Evolutionary conservation across 2,888 invertebrate genomes (phyloP).

Genomic region (Agapetus fuscipes): DNA sequence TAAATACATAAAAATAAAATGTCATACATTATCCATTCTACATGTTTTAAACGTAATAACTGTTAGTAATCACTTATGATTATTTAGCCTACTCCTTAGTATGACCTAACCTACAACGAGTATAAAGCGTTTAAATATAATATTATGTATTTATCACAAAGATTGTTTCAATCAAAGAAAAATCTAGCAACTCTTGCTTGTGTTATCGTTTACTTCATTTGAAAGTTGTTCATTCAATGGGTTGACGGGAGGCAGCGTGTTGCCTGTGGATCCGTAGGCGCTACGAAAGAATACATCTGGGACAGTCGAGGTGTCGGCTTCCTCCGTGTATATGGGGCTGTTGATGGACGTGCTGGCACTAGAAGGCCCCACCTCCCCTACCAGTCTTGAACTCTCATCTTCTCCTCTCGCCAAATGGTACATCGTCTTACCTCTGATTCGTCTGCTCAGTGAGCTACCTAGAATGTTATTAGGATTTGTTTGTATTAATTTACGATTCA

Average conservation of each 20-base stretch:
- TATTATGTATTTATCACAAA: constrained; percentile 8
- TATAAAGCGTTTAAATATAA: no score
- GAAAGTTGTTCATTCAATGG: constrained; percentile 3
- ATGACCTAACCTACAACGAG: no score
- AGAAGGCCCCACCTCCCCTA: constrained; percentile 30
- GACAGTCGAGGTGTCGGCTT: constrained; percentile 26
- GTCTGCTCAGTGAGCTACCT: constrained; percentile 68
- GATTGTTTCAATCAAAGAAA: constrained; percentile 4
- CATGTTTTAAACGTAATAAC: no score
- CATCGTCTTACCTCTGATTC: constrained; percentile 66
- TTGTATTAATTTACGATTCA: no score
- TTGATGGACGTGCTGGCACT: constrained; percentile 34
- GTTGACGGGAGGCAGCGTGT: constrained; percentile 26
- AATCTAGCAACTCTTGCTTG: constrained; percentile 14
- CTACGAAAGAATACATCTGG: constrained; percentile 26
- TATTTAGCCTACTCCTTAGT: no score
- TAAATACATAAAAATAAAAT: no score
- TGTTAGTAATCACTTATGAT: no score
- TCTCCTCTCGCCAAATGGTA: constrained; percentile 64
- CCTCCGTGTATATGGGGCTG: constrained; percentile 12
- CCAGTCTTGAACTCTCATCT: constrained; percentile 47
- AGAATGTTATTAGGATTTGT: constrained; percentile 21
- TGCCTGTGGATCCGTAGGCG: constrained; percentile 36
- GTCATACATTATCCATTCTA: no score
- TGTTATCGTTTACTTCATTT: constrained; percentile 2